These are phyloP conservation scores for Blomia tropicalis DNA, from an alignment of 2,888 invertebrate species.

Conservation along the genomic window DNA sequence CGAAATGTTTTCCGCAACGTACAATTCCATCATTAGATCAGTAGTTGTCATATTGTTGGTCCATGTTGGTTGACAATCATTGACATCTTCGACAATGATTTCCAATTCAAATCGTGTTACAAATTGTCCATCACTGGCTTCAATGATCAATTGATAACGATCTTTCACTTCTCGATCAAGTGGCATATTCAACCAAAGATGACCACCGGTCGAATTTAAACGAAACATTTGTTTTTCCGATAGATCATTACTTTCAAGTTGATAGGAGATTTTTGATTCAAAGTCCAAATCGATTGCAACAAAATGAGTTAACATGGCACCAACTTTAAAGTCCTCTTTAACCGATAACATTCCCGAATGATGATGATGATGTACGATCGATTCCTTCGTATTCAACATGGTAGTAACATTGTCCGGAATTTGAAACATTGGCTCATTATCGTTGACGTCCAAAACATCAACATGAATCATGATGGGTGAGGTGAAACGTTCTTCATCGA, in stretches of 20 bases:
- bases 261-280: constrained; percentile 76
- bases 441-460: constrained; percentile 75
- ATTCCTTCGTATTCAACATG: too few relatives aligned
- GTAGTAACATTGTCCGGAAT: constrained; percentile 16
- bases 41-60: constrained; percentile 35
- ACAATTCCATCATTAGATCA: too few relatives aligned
- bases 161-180: constrained; percentile 69
- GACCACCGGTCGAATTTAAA: constrained; percentile 40
- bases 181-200: constrained; percentile 52
- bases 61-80: constrained; percentile 51
- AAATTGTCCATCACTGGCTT: constrained; percentile 69
- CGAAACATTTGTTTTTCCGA: not conserved
- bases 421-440: constrained; percentile 50
- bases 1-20: constrained; percentile 65
- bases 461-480: constrained; percentile 76
- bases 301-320: constrained; percentile 47
- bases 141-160: constrained; percentile 56
- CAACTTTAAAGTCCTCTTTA: constrained; percentile 25
- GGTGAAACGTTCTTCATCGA: constrained; percentile 38
- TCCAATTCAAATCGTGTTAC: constrained; percentile 41
- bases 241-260: constrained; percentile 45
- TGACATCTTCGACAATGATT: constrained; percentile 83
- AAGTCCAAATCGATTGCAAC: constrained; percentile 42
- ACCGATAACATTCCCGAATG: not conserved
- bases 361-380: not conserved